A percentile compares a stretch with the other conserved stretches of the same genome.
phyloP scores from a whole-genome alignment of 2,888 invertebrate genomes.

The Phortica magna region DNA sequence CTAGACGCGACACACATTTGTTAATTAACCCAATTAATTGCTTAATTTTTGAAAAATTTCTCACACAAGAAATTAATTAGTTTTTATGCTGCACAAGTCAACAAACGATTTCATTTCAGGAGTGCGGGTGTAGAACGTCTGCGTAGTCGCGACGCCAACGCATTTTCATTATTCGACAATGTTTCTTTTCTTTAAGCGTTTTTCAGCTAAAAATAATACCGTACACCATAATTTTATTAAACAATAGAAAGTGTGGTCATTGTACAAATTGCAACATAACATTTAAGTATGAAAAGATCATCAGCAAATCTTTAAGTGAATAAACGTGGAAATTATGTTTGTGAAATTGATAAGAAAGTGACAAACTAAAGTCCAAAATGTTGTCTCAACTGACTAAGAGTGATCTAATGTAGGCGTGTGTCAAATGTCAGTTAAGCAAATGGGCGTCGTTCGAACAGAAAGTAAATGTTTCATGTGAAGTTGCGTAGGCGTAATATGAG shows the following conservation, averaged over 20 bases:
- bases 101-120: neutral
- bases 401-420: slow-evolving; percentile 57
- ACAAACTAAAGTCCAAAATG: neutral
- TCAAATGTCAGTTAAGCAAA: slow-evolving; percentile 61
- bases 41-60: neutral
- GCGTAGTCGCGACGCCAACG: slow-evolving; percentile 6
- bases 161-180: neutral
- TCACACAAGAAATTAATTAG: neutral
- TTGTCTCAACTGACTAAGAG: neutral
- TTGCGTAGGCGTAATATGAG: neutral
- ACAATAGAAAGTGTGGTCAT: neutral
- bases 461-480: neutral
- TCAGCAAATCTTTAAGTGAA: slow-evolving; percentile 60
- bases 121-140: neutral
- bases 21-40: neutral
- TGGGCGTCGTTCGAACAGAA: slow-evolving; percentile 2
- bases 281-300: neutral
- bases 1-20: neutral
- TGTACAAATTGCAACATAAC: neutral
- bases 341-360: neutral
- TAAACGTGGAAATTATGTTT: slow-evolving; percentile 49
- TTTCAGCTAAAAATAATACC: neutral
- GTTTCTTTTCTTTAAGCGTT: neutral
- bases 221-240: slow-evolving; percentile 19
- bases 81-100: neutral